A percentile compares a stretch with the other conserved stretches of the same genome.
phyloP scores from a whole-genome alignment of 2,113 vertebrate species.

The Chauna torquata region DNA sequence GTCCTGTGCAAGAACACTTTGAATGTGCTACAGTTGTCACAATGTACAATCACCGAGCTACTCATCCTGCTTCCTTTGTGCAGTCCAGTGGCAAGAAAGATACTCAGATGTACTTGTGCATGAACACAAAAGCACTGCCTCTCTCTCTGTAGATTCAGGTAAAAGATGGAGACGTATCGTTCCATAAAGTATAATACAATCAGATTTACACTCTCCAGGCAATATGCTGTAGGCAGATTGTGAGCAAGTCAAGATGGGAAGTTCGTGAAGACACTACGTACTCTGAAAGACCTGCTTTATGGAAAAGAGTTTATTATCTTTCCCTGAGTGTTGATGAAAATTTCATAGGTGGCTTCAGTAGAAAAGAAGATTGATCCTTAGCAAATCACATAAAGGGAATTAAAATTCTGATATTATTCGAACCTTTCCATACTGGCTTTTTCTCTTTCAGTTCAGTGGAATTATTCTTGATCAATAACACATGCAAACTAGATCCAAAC shows the following conservation, averaged over 20 bases:
- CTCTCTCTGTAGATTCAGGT: background rate
- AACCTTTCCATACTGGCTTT: background rate
- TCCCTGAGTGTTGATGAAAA: background rate
- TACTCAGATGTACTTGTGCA: background rate
- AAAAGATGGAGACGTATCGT: background rate
- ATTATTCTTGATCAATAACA: background rate
- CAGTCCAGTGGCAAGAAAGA: background rate
- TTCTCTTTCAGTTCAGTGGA: background rate
- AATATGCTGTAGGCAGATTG: background rate
- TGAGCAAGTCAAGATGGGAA: background rate
- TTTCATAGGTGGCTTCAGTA: background rate
- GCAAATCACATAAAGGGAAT: background rate
- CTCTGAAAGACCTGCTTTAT: background rate
- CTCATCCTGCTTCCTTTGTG: background rate
- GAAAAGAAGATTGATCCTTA: background rate
- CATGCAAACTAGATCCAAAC: background rate
- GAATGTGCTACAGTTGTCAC: background rate
- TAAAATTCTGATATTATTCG: background rate
- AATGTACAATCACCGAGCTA: background rate
- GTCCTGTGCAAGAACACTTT: background rate
- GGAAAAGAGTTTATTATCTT: background rate
- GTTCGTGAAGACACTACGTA: background rate
- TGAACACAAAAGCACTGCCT: background rate
- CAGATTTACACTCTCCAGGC: background rate
- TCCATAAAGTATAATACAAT: background rate